These are phyloP conservation scores for Fragum sueziense DNA, from an alignment of 2,888 invertebrate genomes.

Conservation along the genomic window DNA sequence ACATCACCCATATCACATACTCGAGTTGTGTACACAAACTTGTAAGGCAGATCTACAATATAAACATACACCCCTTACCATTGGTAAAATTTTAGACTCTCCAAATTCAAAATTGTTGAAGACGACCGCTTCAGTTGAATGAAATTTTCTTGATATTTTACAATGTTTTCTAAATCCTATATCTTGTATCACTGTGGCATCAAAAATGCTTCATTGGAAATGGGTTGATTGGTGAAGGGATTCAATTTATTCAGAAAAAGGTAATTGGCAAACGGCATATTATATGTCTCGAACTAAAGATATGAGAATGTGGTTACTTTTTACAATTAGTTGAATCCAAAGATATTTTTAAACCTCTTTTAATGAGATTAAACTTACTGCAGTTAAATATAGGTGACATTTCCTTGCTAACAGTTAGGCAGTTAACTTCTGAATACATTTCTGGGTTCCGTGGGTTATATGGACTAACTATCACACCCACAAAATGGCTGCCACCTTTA, in stretches of 20 bases:
- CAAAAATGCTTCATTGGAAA: too few relatives aligned
- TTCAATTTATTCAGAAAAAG: too few relatives aligned
- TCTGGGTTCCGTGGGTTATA: slow-evolving; percentile 83
- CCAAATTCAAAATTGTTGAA: too few relatives aligned
- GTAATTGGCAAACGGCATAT: background rate
- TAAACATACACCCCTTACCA: background rate
- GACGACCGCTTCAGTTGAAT: too few relatives aligned
- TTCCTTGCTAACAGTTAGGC: slow-evolving; percentile 74
- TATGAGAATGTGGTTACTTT: background rate
- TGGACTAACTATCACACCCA: slow-evolving; percentile 87
- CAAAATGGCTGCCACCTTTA: slow-evolving; percentile 85
- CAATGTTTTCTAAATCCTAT: too few relatives aligned
- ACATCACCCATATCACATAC: slow-evolving; percentile 48
- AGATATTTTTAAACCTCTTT: background rate
- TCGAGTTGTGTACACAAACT: slow-evolving; percentile 66
- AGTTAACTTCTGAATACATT: slow-evolving; percentile 71
- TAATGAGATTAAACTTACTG: slow-evolving; percentile 63
- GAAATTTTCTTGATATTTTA: too few relatives aligned
- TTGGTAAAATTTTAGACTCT: too few relatives aligned
- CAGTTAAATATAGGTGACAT: slow-evolving; percentile 61
- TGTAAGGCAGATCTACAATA: slow-evolving; percentile 74
- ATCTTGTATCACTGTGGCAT: background rate
- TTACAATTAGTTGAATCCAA: background rate
- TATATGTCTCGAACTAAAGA: background rate
- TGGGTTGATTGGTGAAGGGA: too few relatives aligned